Evolutionary conservation across 2,797 vertebrate species (phyloP), one percentile per base, ranked within the genome.

Genomic region (Hemitrygon akajei): DNA sequence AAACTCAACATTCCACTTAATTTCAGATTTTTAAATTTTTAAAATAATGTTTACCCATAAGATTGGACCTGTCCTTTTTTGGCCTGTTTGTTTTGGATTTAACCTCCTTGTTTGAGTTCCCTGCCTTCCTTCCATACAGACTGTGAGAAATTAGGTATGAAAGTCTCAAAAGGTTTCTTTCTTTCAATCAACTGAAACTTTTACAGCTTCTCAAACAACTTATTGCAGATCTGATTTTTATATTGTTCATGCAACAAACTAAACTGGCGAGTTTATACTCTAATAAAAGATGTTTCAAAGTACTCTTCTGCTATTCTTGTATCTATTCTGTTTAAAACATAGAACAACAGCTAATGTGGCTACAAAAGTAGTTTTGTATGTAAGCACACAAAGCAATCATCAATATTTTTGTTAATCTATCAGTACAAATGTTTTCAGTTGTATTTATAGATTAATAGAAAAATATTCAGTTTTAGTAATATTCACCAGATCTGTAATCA

Each of bases 1-100:
- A 95, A 96, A 96, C 95, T 95, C 95, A 95, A 95, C 95, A 95
- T 95, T 95, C 95, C 94, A 95, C 95, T 96, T 96, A 95, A 94
- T 96, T 95, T 95, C 95, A 95, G 95, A 95, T 95, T 95, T 95
- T 95, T 95, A 94, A 95, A 93, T 95, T 93, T 96, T 96, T 96
- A 94, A 94, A 95, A 63, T 58, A 76, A 14, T 81, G 89, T 94
- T 92, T 94, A 94, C 27, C 91, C 81, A 94, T 91, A 92, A 84
- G 82, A 87, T 94, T 94, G 80, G 82, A 34, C 47, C 93, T 73
- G 66, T 86, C 93, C 40, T 69, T 58, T 89, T 84, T 89, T 56
- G 75, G 69, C 81, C 81, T 94, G 93, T 94, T 94, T 94, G 71
- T 69, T 87, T 94, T 87, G 93, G 82, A 73, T 94, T 94, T 94